Evolutionary conservation across 2,797 vertebrate genomes (phyloP).

Genomic region (Amblyopsis hoosieri): DNA sequence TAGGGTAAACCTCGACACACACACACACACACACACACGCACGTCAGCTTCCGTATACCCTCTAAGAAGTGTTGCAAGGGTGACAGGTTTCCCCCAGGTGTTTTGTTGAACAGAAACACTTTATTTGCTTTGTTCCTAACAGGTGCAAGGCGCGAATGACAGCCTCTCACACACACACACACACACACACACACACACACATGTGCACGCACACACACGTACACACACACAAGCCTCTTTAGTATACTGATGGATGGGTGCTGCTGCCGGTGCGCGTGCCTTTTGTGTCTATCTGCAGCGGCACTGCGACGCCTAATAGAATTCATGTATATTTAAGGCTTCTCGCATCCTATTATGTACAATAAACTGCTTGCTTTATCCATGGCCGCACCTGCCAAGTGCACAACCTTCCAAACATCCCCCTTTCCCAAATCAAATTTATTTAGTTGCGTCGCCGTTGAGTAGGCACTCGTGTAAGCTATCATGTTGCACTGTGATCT

Average conservation of each 20-base stretch:
- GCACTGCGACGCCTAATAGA: conserved; percentile 65
- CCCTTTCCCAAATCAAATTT: conserved; percentile 81
- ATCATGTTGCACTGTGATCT: conserved; percentile 82
- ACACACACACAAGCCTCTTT: conserved; percentile 59
- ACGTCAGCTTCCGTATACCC: conserved; percentile 34
- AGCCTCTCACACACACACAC: conserved; percentile 29
- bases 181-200: conserved; percentile 28
- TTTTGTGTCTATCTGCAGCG: conserved; percentile 64
- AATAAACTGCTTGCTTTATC: conserved; percentile 83
- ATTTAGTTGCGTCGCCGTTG: conserved; percentile 82
- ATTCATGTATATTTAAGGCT: conserved; percentile 79
- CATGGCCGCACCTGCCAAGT: conserved; percentile 72
- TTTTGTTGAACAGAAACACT: conserved; percentile 64
- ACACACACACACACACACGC: conserved; percentile 17
- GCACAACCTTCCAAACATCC: conserved; percentile 79
- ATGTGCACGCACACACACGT: conserved; percentile 32
- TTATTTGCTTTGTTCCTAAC: conserved; percentile 65
- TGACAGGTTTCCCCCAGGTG: conserved; percentile 69
- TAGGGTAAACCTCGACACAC: conserved; percentile 38
- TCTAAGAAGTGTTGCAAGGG: conserved; percentile 43
- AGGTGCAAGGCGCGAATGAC: conserved; percentile 69
- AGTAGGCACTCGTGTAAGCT: conserved; percentile 81
- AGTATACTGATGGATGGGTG: conserved; percentile 74
- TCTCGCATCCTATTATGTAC: conserved; percentile 80
- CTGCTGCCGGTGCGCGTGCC: conserved; percentile 50